phyloP scores from a whole-genome alignment of 1,140 invertebrate genomes.

The Trinorchestia longiramus region DNA sequence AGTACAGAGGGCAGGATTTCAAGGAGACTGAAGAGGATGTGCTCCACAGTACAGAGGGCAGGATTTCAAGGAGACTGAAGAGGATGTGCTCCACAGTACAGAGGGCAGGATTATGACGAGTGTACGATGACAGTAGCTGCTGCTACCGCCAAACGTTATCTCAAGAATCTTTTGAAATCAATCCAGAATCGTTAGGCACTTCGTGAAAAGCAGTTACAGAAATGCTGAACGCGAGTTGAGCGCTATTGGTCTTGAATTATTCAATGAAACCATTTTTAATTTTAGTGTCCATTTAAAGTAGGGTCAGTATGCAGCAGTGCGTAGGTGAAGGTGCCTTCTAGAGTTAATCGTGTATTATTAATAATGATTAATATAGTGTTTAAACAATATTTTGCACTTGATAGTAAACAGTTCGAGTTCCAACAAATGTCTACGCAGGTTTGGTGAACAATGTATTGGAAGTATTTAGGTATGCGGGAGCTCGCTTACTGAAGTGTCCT shows the following conservation, averaged over 20 bases:
- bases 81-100: no score
- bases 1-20: no score
- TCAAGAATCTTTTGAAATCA: background rate
- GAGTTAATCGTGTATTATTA: no score
- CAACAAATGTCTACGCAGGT: background rate
- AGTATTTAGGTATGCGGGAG: background rate
- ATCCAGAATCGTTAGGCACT: background rate
- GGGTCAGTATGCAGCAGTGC: background rate
- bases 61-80: no score
- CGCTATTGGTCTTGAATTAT: background rate
- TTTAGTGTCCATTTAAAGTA: background rate
- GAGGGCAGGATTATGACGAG: no score
- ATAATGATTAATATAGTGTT: background rate
- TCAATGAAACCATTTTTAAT: background rate
- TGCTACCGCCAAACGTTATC: background rate
- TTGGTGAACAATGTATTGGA: background rate
- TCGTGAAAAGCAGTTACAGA: background rate
- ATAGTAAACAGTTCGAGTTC: background rate
- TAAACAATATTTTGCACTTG: background rate
- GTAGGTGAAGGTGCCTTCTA: background rate
- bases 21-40: no score
- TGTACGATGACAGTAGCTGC: background rate
- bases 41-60: no score
- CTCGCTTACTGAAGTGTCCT: background rate
- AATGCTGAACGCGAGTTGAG: background rate